phyloP scores from a whole-genome alignment of 2,113 vertebrate species.

The Takifugu bimaculatus region DNA sequence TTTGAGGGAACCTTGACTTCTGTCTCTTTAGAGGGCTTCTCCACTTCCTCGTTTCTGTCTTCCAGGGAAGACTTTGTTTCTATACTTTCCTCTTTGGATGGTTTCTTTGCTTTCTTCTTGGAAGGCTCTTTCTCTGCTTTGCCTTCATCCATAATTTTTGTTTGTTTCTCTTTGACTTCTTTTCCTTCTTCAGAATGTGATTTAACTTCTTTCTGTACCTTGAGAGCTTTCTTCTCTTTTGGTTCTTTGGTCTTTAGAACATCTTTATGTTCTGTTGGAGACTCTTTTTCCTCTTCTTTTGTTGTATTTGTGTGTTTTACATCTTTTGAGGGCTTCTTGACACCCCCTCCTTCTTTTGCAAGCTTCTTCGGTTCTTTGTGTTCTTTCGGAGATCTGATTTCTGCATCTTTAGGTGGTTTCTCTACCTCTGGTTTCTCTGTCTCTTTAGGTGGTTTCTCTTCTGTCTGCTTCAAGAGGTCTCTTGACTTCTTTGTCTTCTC shows the following conservation, averaged over 20 bases:
- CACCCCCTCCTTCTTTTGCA: background rate
- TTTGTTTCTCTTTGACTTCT: background rate
- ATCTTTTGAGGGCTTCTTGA: background rate
- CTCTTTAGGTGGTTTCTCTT: background rate
- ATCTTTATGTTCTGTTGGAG: background rate
- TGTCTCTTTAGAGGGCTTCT: background rate
- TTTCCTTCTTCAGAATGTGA: background rate
- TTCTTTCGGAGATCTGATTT: background rate
- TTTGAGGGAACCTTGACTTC: background rate
- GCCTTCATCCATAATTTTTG: background rate
- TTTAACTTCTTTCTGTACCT: background rate
- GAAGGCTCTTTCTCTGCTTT: background rate
- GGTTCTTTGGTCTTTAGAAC: background rate
- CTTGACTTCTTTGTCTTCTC: background rate
- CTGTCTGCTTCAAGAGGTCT: background rate
- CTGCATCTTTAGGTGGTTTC: background rate
- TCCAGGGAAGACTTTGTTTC: background rate
- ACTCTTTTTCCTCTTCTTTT: background rate
- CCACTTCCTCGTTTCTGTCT: background rate
- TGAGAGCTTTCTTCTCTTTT: background rate
- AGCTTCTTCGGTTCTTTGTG: background rate
- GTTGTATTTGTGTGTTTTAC: conserved; percentile 1
- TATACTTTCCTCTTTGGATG: background rate
- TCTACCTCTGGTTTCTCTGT: background rate
- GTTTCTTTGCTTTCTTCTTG: background rate